Percentiles rank a stretch among this genome's conserved stretches.
Evolutionary conservation across 2,888 invertebrate species (phyloP).

Genomic region (Tuberolachnus salignus): DNA sequence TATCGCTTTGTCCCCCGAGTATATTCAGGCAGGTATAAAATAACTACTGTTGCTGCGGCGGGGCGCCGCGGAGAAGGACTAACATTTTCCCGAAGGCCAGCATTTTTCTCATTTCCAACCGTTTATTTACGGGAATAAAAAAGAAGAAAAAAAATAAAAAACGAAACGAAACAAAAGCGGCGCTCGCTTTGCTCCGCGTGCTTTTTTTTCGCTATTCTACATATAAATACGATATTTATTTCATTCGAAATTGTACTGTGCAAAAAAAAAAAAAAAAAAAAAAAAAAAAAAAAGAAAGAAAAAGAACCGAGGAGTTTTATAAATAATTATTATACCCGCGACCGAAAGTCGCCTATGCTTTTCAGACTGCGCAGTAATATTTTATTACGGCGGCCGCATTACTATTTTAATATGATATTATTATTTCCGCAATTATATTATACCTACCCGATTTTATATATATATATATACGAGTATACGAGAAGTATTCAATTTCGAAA

Average conservation of each 20-base stretch:
- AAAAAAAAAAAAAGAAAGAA: slow-evolving; percentile 18
- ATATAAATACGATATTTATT: slow-evolving; percentile 12
- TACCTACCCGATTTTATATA: too few species aligned
- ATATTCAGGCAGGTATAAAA: slow-evolving; percentile 44
- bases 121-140: slow-evolving; percentile 43
- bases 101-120: slow-evolving; percentile 52
- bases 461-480: too few species aligned
- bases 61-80: slow-evolving; percentile 31
- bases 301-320: neutral
- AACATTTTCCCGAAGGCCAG: slow-evolving; percentile 46
- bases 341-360: neutral
- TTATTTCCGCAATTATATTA: neutral
- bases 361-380: neutral
- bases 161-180: slow-evolving; percentile 44
- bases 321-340: neutral
- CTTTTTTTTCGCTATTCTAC: neutral
- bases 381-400: neutral
- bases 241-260: neutral
- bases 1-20: slow-evolving; percentile 54
- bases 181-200: slow-evolving; percentile 5
- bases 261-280: slow-evolving; percentile 14
- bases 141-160: too few species aligned
- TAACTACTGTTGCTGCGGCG: slow-evolving; percentile 21
- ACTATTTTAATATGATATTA: neutral
- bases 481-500: too few species aligned